phyloP scores from a whole-genome alignment of 2,888 invertebrate species.

The Sarcophaga rosellei region DNA sequence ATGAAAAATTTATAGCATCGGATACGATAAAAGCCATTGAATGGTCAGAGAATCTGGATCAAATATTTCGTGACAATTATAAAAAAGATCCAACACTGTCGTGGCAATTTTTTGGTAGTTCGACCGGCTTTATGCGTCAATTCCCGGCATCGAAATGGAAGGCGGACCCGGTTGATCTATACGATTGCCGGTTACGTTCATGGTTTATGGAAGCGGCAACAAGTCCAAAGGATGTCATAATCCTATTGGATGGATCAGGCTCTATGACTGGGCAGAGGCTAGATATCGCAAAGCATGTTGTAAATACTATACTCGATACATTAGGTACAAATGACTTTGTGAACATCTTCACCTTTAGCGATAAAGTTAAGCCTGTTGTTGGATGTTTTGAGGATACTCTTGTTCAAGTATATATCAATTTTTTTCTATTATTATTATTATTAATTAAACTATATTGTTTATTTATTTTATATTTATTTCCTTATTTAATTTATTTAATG shows the following conservation, averaged over 20 bases:
- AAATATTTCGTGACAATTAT: conserved; percentile 93
- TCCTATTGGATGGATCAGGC: conserved; percentile 94
- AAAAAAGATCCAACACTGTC: conserved; percentile 92
- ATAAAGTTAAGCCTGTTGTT: conserved; percentile 90
- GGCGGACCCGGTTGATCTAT: conserved; percentile 92
- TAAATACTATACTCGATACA: conserved; percentile 95
- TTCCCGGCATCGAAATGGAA: conserved; percentile 95
- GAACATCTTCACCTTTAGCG: conserved; percentile 96
- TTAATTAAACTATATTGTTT: background rate
- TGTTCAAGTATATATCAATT: conserved; percentile 87
- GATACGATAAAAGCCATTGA: conserved; percentile 95
- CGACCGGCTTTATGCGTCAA: conserved; percentile 97
- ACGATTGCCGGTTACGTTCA: conserved; percentile 95
- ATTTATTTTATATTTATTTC: conserved; percentile 8
- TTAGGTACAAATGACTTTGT: conserved; percentile 99
- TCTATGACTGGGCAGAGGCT: conserved; percentile 94
- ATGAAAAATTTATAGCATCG: conserved; percentile 83
- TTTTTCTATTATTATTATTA: conserved; percentile 41
- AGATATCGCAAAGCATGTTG: conserved; percentile 94
- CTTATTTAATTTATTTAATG: conserved; percentile 9
- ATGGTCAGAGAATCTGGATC: conserved; percentile 97
- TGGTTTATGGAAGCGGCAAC: conserved; percentile 99
- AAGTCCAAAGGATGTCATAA: conserved; percentile 95
- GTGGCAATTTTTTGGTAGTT: conserved; percentile 99
- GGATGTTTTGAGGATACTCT: conserved; percentile 94